Evolutionary conservation across 2,888 invertebrate genomes (phyloP).

Genomic region (Drosophila helvetica): DNA sequence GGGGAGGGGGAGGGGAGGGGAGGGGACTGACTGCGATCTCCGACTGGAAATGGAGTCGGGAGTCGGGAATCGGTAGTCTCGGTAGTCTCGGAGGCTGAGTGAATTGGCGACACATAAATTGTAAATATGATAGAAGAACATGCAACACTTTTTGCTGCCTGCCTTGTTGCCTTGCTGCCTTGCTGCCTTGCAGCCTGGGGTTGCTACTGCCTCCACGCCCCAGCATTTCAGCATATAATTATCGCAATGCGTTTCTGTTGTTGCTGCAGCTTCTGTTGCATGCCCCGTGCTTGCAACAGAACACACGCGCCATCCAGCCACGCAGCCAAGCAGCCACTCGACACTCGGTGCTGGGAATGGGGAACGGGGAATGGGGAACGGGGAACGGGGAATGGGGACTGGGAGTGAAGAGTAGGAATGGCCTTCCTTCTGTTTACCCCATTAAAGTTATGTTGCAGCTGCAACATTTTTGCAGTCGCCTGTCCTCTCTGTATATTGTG

Average conservation of each 20-base stretch:
- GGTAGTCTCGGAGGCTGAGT: conserved; percentile 35
- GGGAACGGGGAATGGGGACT: not conserved
- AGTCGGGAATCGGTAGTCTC: not conserved
- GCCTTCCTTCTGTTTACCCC: conserved; percentile 6
- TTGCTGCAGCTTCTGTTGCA: conserved; percentile 35
- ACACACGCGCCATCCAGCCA: conserved; percentile 41
- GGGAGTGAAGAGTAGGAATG: not conserved
- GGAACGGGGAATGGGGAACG: not conserved
- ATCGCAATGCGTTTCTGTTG: conserved; percentile 49
- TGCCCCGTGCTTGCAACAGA: no score
- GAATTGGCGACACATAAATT: conserved; percentile 77
- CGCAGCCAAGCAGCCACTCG: conserved; percentile 34
- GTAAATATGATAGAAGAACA: conserved; percentile 76
- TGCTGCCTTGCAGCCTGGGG: conserved; percentile 13
- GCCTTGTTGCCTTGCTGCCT: conserved; percentile 9
- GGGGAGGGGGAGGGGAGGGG: no score
- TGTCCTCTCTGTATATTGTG: not conserved
- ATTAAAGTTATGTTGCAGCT: conserved; percentile 14
- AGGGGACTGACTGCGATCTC: conserved; percentile 1
- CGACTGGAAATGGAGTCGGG: not conserved
- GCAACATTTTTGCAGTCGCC: conserved; percentile 19
- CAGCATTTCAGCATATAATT: conserved; percentile 41
- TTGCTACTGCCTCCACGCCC: conserved; percentile 31
- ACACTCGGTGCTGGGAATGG: not conserved
- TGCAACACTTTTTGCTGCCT: conserved; percentile 51